Base-by-base conservation (phyloP, 2,113 vertebrate species). In the Egretta garzetta region DNA sequence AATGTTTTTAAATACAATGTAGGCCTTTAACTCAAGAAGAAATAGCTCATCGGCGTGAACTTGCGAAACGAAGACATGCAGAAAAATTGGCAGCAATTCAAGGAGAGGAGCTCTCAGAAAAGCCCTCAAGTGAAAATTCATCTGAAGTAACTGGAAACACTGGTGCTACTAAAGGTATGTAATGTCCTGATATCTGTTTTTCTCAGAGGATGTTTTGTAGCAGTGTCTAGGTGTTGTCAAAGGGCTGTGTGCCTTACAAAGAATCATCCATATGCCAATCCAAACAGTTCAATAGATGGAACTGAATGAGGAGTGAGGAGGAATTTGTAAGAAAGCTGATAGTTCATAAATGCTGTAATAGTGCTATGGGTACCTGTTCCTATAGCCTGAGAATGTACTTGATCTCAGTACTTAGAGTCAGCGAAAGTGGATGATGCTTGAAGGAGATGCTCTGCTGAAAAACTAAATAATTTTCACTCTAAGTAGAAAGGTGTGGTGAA, bases 11-110 rank as follows among this genome's bases (percentile, higher is more conserved):
- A 93, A 71, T 73, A 6, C 27, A 64, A 82, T 49, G 2, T 76
- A 99, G 99, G 93, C 99, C 99, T 9, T 97, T 99, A 97, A 99
- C 99, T 53, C 99, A 98, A 85, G 99, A 99, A 81, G 99, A 99
- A 97, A 98, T 99, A 33, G 95, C 98, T 32, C 98, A 98, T 95
- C 98, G 99, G 39, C 98, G 98, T 11, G 99, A 99, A 28, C 77
- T 98, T 39, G 99, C 98, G 0, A 98, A 99, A 71, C 98, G 72
- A 93, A 98, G 98, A 84, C 99, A 99, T 3, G 99, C 99, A 1
- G 99, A 99, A 79, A 99, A 97, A 96, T 62, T 99, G 90, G 97
- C 98, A 19, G 97, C 97, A 18, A 95, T 50, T 63, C 98, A 98
- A 95, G 95, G 75, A 9, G 85, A 96, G 80, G 97, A 97, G 12